Percentiles rank a stretch among this genome's conserved stretches.
Evolutionary conservation across 2,797 vertebrate genomes (phyloP).

Genomic region (Lagorchestes hirsutus): DNA sequence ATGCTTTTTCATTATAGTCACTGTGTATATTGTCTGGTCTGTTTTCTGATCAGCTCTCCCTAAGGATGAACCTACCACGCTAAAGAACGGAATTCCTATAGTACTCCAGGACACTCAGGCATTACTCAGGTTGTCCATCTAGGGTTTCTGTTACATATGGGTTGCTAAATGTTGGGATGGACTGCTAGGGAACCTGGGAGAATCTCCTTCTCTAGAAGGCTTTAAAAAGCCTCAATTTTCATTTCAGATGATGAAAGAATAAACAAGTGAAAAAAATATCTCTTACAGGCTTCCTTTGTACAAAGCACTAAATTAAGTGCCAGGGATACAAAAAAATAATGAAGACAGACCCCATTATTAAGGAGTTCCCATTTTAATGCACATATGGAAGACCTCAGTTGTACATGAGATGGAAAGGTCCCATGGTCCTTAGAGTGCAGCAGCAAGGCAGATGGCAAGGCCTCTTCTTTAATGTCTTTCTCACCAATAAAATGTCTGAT

Average conservation of each 20-base stretch:
- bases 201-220: background rate
- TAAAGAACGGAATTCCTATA: background rate
- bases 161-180: background rate
- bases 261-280: background rate
- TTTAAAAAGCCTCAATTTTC: background rate
- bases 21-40: background rate
- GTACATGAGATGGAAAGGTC: background rate
- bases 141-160: background rate
- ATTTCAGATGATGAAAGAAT: background rate
- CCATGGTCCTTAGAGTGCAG: background rate
- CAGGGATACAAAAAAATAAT: background rate
- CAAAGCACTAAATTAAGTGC: background rate
- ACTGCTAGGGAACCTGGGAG: background rate
- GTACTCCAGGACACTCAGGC: background rate
- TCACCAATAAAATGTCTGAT: background rate
- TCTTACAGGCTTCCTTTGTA: background rate
- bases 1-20: background rate
- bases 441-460: background rate
- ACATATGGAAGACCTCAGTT: background rate
- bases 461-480: background rate
- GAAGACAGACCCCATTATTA: background rate
- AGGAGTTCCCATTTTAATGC: background rate
- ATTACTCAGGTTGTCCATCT: background rate
- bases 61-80: background rate
- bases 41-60: background rate